phyloP scores from a whole-genome alignment of 2,888 invertebrate genomes.

The Cerastoderma edule region DNA sequence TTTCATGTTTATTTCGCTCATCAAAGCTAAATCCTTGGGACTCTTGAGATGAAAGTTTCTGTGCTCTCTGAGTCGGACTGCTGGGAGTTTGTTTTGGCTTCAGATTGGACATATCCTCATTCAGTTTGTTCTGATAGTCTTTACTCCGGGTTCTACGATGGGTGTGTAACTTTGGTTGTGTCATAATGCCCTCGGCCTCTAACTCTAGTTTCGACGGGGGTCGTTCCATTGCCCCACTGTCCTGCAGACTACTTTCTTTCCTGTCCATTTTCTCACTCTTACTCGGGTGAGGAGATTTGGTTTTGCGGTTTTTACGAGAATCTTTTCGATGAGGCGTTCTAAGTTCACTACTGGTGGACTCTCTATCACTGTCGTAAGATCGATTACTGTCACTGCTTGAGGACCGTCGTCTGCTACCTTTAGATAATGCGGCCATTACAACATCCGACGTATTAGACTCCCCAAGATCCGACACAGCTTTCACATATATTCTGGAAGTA shows the following conservation, averaged over 20 bases:
- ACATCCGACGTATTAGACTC: slow-evolving; percentile 80
- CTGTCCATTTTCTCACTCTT: slow-evolving; percentile 48
- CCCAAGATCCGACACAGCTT: slow-evolving; percentile 79
- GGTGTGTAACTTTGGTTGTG: slow-evolving; percentile 70
- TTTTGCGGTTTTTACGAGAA: slow-evolving; percentile 48
- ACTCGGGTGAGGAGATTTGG: slow-evolving; percentile 49
- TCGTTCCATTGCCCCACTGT: slow-evolving; percentile 45
- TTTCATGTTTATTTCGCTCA: slow-evolving; percentile 42
- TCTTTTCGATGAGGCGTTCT: slow-evolving; percentile 60
- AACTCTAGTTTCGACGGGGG: slow-evolving; percentile 57
- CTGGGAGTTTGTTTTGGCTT: slow-evolving; percentile 56
- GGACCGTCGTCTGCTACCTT: slow-evolving; percentile 53
- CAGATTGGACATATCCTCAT: slow-evolving; percentile 40
- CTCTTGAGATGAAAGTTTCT: slow-evolving; percentile 51
- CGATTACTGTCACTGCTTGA: slow-evolving; percentile 69
- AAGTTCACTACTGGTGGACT: slow-evolving; percentile 70
- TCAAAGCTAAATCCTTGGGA: slow-evolving; percentile 63
- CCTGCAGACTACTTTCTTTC: slow-evolving; percentile 59
- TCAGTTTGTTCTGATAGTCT: slow-evolving; percentile 54
- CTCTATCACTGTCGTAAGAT: slow-evolving; percentile 72
- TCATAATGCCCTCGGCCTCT: slow-evolving; percentile 64
- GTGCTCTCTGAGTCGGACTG: slow-evolving; percentile 47
- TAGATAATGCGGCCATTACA: slow-evolving; percentile 73
- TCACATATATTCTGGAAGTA: slow-evolving; percentile 76
- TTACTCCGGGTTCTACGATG: slow-evolving; percentile 67